Base-by-base conservation (phyloP, 2,797 vertebrate genomes). In the Aratinga solstitialis region DNA sequence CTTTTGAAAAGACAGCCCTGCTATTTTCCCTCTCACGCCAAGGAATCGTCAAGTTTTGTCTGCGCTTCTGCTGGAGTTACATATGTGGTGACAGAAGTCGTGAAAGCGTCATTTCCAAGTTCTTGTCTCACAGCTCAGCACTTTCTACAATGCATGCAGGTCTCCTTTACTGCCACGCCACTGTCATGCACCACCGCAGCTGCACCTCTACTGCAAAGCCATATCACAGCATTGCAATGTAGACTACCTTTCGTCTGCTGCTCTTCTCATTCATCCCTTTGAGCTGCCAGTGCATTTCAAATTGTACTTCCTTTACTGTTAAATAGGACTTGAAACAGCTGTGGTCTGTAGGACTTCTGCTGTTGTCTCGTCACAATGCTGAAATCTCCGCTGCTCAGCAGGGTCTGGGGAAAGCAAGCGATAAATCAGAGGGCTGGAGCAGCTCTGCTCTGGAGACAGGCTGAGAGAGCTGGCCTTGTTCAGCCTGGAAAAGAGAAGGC, bases 341-440 rank as follows among this genome's bases (percentile, higher is more conserved):
- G 0, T 16, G 32, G 7, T 5, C 21, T 2, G 0, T 18, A 40
- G n/a, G 6, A 4, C 7, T 63, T 75, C 53, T 62, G 34, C 11
- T 16, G 2, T 3, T 6, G 13, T 34, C 34, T 10, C 2, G 2
- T 23, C 12, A 10, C 0, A 1, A 15, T 0, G 2, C 26, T 14
- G 23, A 42, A 43, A 8, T 29, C 26, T 50, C 10, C 38, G 3
- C 5, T 7, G 27, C 19, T 56, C 2, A 0, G 4, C 0, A 0
- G 20, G 19, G 4, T 36, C 42, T 56, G 40, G 7, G 43, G 36
- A 84, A 74, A 32, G 14, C 7, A 45, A 45, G n/a, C 5, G 56
- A 58, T 58, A 34, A 34, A 58, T 34, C n/a, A 24, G 56, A 58
- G 22, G 14, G 20, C 32, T 23, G 54, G 9, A 34, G 32, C 54